Base-by-base conservation (phyloP, 2,888 invertebrate genomes). In the Drosophila pseudotakahashii region DNA sequence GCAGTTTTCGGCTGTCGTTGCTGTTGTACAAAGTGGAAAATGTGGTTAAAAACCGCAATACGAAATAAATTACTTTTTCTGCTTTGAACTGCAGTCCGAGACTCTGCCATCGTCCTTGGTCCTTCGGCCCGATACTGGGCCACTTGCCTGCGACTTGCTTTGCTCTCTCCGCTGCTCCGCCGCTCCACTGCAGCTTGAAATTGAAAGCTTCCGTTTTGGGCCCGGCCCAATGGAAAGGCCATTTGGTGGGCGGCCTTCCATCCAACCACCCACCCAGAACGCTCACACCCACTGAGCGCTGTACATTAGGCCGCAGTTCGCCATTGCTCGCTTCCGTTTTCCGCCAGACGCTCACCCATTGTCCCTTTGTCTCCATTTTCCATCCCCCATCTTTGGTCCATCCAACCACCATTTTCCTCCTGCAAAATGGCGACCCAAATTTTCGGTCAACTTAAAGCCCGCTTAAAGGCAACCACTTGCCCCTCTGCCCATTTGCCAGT, bases 31-130 rank as follows among this genome's bases (percentile, higher is more conserved):
- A 84, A 84, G 84, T 84, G 84, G 84, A 84, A 84, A 84, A 88
- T 84, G 84, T 84, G 84, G 84, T 84, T 88, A 84, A 88, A 84
- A 84, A 88, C 84, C 84, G 88, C 88, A 84, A 79, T 88, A 84
- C 83, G 84, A 84, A 84, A 84, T 84, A 84, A 84, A 84, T 84
- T 84, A 88, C 84, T 84, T 84, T 88, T 85, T 85, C 80, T 77
- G 82, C 88, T 80, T 84, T 84, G 82, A 81, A 83, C 68, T 80
- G 83, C 75, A 80, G 81, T 81, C 72, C 82, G 74, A 67, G 82
- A 52, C 47, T 52, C 36, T 32, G 32, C 41, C 52, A 36, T 36
- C 42, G 30, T 51, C 14, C 48, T 47, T 36, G 6, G 26, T n/a
- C 14, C 45, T 9, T 44, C n/a, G 45, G n/a, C 19, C 32, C 16